Percentiles rank a stretch among this genome's conserved stretches.
Conservation (phyloP, 2,113 vertebrate species). For the Nansenia antarctica region DNA sequence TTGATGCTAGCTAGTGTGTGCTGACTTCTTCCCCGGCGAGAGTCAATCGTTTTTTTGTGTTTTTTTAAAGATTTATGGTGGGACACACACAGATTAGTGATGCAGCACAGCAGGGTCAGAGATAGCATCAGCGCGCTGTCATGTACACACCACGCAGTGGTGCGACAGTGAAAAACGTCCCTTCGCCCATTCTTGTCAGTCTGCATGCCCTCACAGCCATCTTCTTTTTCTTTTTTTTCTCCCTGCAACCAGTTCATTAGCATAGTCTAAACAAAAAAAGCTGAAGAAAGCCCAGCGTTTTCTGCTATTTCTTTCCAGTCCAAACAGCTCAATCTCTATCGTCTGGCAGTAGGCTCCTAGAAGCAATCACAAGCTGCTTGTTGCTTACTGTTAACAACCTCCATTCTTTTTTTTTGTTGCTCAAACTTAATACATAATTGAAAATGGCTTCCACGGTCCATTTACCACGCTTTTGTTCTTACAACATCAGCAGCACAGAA, state of each 20-base stretch:
- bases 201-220: conserved; percentile 15
- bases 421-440: conserved; percentile 67
- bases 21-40: no score
- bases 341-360: conserved; percentile 32
- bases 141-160: background rate
- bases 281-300: conserved; percentile 9
- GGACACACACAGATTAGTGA: background rate
- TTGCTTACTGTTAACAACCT: conserved; percentile 62
- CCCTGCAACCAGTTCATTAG: conserved; percentile 57
- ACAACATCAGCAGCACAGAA: conserved; percentile 55
- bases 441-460: conserved; percentile 65
- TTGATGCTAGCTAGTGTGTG: no score
- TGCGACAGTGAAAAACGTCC: conserved; percentile 6
- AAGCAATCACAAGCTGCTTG: conserved; percentile 59
- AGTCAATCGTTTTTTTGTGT: no score
- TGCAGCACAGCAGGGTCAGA: background rate
- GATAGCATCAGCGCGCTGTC: background rate
- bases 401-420: conserved; percentile 1
- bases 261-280: conserved; percentile 49
- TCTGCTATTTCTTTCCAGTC: conserved; percentile 15
- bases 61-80: no score
- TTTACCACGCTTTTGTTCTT: conserved; percentile 66
- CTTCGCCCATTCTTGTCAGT: conserved; percentile 11
- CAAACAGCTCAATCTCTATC: conserved; percentile 37
- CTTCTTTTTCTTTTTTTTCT: background rate